Conservation (phyloP, 2,113 vertebrate genomes). For the Mastomys natalensis region DNA sequence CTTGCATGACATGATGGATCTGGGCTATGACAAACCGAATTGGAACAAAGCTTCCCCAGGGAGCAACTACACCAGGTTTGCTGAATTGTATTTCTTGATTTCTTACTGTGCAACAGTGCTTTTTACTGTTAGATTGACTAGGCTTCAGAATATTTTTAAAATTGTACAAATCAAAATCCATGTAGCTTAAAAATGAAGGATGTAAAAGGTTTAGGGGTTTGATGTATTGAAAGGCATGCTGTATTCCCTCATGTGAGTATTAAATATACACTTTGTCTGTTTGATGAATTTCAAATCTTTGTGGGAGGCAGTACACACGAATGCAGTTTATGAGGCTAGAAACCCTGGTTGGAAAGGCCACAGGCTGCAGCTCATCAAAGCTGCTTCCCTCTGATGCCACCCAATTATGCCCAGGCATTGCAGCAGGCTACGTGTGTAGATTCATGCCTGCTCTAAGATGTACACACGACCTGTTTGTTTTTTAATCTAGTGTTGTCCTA, state of each 20-base stretch:
- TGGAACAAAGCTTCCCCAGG: slow-evolving; percentile 93
- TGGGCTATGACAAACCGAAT: slow-evolving; percentile 97
- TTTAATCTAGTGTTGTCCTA: background rate
- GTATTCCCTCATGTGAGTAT: slow-evolving; percentile 90
- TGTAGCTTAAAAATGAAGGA: slow-evolving; percentile 93
- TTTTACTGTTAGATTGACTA: slow-evolving; percentile 92
- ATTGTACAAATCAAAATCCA: slow-evolving; percentile 93
- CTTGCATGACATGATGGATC: slow-evolving; percentile 93
- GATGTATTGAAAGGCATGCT: slow-evolving; percentile 91
- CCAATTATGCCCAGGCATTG: slow-evolving; percentile 49
- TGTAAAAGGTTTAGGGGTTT: slow-evolving; percentile 92
- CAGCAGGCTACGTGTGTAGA: background rate
- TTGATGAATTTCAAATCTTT: slow-evolving; percentile 90
- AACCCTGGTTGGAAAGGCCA: slow-evolving; percentile 73
- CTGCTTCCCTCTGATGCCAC: slow-evolving; percentile 48
- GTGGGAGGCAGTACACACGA: slow-evolving; percentile 79
- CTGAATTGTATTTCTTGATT: slow-evolving; percentile 93
- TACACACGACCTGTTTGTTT: background rate
- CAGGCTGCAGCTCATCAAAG: slow-evolving; percentile 70
- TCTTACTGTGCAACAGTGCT: slow-evolving; percentile 92
- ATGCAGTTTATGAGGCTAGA: slow-evolving; percentile 80
- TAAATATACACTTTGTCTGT: slow-evolving; percentile 91
- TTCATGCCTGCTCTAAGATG: slow-evolving; percentile 45
- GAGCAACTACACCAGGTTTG: slow-evolving; percentile 90
- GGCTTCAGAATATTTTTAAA: slow-evolving; percentile 92